Evolutionary conservation across 2,113 vertebrate species (phyloP).

Genomic region (Oryzias curvinotus): DNA sequence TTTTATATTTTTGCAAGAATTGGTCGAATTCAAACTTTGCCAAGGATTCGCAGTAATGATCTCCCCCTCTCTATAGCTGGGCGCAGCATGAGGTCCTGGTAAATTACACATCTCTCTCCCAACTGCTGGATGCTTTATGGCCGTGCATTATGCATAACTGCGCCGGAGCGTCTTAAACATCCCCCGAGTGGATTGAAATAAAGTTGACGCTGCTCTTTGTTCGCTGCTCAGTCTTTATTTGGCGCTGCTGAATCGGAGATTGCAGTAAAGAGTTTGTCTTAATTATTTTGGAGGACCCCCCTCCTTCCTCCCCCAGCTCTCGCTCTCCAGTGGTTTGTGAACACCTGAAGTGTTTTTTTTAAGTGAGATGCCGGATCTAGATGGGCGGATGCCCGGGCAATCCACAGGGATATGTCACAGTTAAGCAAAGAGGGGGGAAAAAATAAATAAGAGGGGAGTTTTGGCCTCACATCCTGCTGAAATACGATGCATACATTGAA

Average conservation of each 20-base stretch:
- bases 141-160: constrained; percentile 77
- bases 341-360: constrained; percentile 76
- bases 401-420: constrained; percentile 56
- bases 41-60: constrained; percentile 78
- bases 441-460: not conserved
- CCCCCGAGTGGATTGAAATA: constrained; percentile 79
- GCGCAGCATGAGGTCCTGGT: constrained; percentile 72
- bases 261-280: constrained; percentile 65
- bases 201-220: constrained; percentile 82
- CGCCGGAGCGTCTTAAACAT: constrained; percentile 74
- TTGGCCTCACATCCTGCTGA: too few relatives aligned
- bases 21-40: constrained; percentile 72
- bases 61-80: constrained; percentile 63
- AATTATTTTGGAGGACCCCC: constrained; percentile 73
- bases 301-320: not conserved
- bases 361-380: constrained; percentile 64
- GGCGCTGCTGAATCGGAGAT: constrained; percentile 77
- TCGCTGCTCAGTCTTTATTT: constrained; percentile 77
- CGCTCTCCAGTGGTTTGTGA: constrained; percentile 55
- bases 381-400: constrained; percentile 57
- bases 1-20: constrained; percentile 61
- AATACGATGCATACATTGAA: too few relatives aligned
- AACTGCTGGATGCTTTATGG: constrained; percentile 78
- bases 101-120: constrained; percentile 78
- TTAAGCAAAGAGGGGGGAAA: constrained; percentile 22